Conservation (phyloP, 2,888 invertebrate species). For the Lepidochitona cinerea region DNA sequence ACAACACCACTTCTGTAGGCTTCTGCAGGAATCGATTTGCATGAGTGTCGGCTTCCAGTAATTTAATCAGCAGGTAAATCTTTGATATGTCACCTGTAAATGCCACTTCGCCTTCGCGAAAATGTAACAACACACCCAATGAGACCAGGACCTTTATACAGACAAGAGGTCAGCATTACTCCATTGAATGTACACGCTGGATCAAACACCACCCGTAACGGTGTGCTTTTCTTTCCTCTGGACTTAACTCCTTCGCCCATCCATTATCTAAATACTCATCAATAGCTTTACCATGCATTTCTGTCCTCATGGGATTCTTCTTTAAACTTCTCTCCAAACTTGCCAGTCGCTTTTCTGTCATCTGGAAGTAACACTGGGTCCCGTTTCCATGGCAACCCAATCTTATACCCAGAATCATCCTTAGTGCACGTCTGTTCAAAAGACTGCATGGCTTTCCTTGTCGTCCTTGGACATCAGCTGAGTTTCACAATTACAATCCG, state of each 20-base stretch:
- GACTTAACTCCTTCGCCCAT: slow-evolving; percentile 14
- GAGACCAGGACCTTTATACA: slow-evolving; percentile 11
- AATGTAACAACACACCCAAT: background rate
- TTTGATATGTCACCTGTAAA: slow-evolving; percentile 5
- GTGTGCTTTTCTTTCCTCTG: slow-evolving; percentile 10
- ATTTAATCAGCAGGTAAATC: slow-evolving; percentile 1
- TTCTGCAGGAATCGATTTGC: slow-evolving; percentile 12
- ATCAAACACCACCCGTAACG: slow-evolving; percentile 17
- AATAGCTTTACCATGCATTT: slow-evolving; percentile 6
- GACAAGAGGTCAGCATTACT: slow-evolving; percentile 10
- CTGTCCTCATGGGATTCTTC: slow-evolving; percentile 2
- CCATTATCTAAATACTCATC: slow-evolving; percentile 10
- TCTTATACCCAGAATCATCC: background rate
- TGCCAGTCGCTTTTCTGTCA: slow-evolving; percentile 10
- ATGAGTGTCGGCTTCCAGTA: slow-evolving; percentile 4
- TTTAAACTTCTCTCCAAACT: slow-evolving; percentile 13
- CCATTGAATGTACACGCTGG: slow-evolving; percentile 11
- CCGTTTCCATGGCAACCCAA: slow-evolving; percentile 14
- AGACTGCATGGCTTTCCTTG: background rate
- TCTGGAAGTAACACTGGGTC: slow-evolving; percentile 6
- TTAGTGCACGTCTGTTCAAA: background rate
- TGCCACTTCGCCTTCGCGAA: background rate
- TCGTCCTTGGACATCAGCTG: background rate
- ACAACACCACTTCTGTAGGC: too few species aligned
- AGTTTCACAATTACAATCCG: slow-evolving; percentile 3